Percentiles rank a stretch among this genome's conserved stretches.
Conservation (phyloP, 2,113 vertebrate genomes). For the Mola mola region DNA sequence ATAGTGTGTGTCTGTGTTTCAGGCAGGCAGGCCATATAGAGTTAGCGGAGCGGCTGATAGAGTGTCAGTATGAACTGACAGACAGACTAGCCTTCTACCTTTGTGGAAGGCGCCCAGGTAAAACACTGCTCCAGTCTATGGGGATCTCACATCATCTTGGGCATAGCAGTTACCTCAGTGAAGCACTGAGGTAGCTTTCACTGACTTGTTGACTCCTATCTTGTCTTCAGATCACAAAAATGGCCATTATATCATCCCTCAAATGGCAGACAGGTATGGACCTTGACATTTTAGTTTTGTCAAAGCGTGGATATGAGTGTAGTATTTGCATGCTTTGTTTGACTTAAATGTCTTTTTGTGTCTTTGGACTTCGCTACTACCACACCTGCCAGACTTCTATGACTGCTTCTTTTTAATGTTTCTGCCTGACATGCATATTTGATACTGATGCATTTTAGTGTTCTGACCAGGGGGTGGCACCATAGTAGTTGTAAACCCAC, state of each 20-base stretch:
- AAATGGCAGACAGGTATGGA: slow-evolving; percentile 98
- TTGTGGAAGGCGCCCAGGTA: slow-evolving; percentile 95
- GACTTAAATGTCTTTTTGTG: not conserved
- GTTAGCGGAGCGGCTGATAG: slow-evolving; percentile 93
- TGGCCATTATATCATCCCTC: slow-evolving; percentile 98
- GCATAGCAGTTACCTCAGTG: not conserved
- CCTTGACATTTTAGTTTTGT: not conserved
- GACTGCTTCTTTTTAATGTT: not conserved
- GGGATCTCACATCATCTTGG: not conserved
- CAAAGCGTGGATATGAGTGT: too few species aligned
- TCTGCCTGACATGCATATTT: slow-evolving; percentile 7
- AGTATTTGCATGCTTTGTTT: not conserved
- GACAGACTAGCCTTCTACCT: slow-evolving; percentile 97
- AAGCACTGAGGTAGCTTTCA: not conserved
- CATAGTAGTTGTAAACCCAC: slow-evolving; percentile 24
- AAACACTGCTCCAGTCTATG: slow-evolving; percentile 11
- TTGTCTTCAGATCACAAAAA: slow-evolving; percentile 93
- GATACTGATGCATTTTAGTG: slow-evolving; percentile 52
- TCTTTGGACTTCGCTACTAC: slow-evolving; percentile 3
- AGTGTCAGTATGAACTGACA: slow-evolving; percentile 98
- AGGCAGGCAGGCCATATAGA: slow-evolving; percentile 98
- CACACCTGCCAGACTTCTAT: slow-evolving; percentile 11
- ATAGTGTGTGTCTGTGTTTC: slow-evolving; percentile 55
- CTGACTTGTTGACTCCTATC: not conserved
- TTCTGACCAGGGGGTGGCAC: slow-evolving; percentile 71